phyloP scores from a whole-genome alignment of 2,888 invertebrate genomes.

The Merodon equestris region DNA sequence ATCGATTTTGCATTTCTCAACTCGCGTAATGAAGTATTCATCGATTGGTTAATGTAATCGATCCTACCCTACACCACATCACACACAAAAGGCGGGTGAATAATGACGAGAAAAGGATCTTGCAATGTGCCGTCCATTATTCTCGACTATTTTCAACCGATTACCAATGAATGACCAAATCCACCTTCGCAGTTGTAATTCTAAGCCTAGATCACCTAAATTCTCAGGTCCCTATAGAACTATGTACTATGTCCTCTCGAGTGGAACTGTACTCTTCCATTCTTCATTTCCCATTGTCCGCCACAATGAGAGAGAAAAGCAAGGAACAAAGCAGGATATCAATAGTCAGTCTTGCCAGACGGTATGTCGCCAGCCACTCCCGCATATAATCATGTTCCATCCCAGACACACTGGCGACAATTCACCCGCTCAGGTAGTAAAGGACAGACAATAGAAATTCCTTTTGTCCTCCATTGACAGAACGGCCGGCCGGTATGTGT shows the following conservation, averaged over 20 bases:
- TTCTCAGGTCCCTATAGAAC: conserved; percentile 32
- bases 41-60: background rate
- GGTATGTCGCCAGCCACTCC: conserved; percentile 61
- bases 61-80: background rate
- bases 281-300: too few relatives aligned
- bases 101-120: too few relatives aligned
- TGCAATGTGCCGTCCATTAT: conserved; percentile 13
- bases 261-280: conserved; percentile 38
- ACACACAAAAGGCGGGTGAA: conserved; percentile 1
- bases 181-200: conserved; percentile 39
- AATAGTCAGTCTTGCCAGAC: conserved; percentile 52
- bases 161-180: conserved; percentile 65
- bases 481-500: too few relatives aligned
- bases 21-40: too few relatives aligned
- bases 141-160: conserved; percentile 41
- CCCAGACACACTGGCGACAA: conserved; percentile 43
- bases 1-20: conserved; percentile 49
- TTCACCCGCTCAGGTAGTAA: conserved; percentile 33
- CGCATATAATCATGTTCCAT: conserved; percentile 27
- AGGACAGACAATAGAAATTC: conserved; percentile 14
- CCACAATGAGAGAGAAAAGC: conserved; percentile 19
- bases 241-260: conserved; percentile 23
- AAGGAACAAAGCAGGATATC: conserved; percentile 23
- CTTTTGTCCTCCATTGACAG: conserved; percentile 18
- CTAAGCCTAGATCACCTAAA: too few relatives aligned